phyloP scores from a whole-genome alignment of 2,113 vertebrate species.

The Nibea coibor region DNA sequence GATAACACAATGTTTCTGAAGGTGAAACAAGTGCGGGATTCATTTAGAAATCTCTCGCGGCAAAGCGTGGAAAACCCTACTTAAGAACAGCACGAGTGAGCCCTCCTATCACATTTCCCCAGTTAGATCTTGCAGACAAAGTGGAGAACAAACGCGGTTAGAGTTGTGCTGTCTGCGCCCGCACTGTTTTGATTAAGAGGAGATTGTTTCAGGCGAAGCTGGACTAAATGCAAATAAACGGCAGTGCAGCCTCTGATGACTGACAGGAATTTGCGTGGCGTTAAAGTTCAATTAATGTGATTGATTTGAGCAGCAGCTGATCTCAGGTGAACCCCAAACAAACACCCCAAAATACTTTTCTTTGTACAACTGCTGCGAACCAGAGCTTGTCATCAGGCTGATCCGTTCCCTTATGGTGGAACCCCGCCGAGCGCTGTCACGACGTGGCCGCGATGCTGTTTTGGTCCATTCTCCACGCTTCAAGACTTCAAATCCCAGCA shows the following conservation, averaged over 20 bases:
- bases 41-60: conserved; percentile 33
- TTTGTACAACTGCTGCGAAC: too few relatives aligned
- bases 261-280: conserved; percentile 34
- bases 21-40: conserved; percentile 44
- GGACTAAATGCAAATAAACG: conserved; percentile 42
- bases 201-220: conserved; percentile 40
- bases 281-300: conserved; percentile 32
- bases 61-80: conserved; percentile 1
- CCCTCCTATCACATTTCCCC: conserved; percentile 15
- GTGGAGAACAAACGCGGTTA: conserved; percentile 19
- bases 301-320: conserved; percentile 15
- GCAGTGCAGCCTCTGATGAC: conserved; percentile 34
- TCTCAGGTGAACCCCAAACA: conserved; percentile 13
- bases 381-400: neutral
- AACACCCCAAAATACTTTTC: neutral
- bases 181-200: conserved; percentile 41
- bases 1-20: conserved; percentile 47
- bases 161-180: conserved; percentile 25
- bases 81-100: conserved; percentile 21
- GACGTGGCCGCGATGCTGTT: too few relatives aligned
- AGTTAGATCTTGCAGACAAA: conserved; percentile 39
- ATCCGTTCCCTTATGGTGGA: too few relatives aligned
- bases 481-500: too few relatives aligned
- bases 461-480: too few relatives aligned
- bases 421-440: too few relatives aligned